Evolutionary conservation across 2,797 vertebrate genomes (phyloP).

Genomic region (Eurystomus glaucurus): DNA sequence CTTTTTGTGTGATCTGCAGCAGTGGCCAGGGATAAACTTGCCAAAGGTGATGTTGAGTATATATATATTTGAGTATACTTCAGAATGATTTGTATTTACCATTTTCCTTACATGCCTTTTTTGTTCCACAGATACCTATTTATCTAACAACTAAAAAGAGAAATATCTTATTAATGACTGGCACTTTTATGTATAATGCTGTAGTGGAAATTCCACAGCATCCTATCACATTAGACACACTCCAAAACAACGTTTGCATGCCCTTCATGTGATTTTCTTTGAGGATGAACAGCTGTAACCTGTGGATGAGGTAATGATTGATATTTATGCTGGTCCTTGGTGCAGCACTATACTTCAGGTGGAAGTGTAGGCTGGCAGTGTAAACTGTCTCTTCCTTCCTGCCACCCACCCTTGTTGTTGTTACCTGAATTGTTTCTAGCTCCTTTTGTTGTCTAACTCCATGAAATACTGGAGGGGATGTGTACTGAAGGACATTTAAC

Average conservation of each 20-base stretch:
- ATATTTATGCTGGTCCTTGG: background rate
- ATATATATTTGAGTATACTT: background rate
- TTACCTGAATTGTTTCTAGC: constrained; percentile 16
- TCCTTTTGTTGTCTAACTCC: background rate
- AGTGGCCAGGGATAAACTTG: background rate
- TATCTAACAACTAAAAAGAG: background rate
- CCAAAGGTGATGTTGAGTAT: background rate
- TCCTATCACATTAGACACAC: background rate
- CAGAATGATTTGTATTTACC: background rate
- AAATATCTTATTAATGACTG: background rate
- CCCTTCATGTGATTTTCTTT: background rate
- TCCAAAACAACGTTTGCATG: background rate
- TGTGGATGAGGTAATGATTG: background rate
- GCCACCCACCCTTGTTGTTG: constrained; percentile 7
- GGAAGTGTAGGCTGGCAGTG: background rate
- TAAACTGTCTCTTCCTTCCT: constrained; percentile 42
- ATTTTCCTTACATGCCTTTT: background rate
- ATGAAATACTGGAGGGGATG: background rate
- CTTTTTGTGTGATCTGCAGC: background rate
- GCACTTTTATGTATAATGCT: background rate
- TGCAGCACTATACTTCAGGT: background rate
- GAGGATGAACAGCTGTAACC: background rate
- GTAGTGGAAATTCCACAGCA: background rate
- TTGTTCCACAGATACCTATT: background rate
- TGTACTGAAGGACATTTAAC: background rate